Conservation (phyloP, 2,888 invertebrate species). For the Mesochorus sp. region DNA sequence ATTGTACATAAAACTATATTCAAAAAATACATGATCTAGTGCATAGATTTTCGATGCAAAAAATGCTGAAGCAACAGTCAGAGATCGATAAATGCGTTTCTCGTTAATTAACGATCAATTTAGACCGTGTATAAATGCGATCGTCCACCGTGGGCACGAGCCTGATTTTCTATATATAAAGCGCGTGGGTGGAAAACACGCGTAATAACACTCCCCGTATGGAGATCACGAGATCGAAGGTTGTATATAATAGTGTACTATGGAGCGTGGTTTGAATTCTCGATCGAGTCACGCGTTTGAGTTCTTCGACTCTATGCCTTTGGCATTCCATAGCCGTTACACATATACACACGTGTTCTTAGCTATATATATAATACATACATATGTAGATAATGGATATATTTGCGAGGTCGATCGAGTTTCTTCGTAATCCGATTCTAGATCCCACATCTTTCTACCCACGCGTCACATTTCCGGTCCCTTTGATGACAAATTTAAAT, state of each 20-base stretch:
- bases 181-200: conserved; percentile 71
- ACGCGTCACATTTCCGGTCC: conserved; percentile 34
- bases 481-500: not conserved
- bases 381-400: not conserved
- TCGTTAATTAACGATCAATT: conserved; percentile 9
- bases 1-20: not conserved
- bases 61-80: too few relatives aligned
- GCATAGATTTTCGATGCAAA: too few relatives aligned
- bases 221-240: conserved; percentile 53
- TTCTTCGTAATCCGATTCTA: conserved; percentile 17
- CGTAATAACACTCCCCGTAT: conserved; percentile 66
- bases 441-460: conserved; percentile 7
- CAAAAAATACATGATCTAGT: not conserved
- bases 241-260: conserved; percentile 15
- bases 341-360: conserved; percentile 39
- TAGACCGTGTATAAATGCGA: not conserved
- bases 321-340: conserved; percentile 58
- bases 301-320: conserved; percentile 49
- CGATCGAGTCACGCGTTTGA: conserved; percentile 58
- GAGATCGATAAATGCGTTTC: not conserved
- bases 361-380: not conserved
- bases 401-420: conserved; percentile 34
- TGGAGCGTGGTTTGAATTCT: conserved; percentile 57
- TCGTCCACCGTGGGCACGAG: not conserved
- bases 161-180: conserved; percentile 32